Evolutionary conservation across 2,888 invertebrate genomes (phyloP), one percentile per base, ranked within the genome.

Genomic region (Cheilosia pagana): DNA sequence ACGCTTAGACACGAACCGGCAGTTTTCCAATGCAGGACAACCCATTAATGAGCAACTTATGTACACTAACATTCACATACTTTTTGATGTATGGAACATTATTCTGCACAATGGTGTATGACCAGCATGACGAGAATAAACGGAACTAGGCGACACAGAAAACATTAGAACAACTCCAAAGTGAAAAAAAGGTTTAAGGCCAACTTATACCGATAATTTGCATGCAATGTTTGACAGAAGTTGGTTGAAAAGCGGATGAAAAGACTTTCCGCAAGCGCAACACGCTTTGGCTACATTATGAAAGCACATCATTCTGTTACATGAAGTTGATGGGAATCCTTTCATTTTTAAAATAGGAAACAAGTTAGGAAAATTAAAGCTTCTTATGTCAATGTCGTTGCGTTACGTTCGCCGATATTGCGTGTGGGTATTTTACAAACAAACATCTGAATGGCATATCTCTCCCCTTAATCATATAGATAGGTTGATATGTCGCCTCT

Each of bases 81-180:
- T 35, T 35, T 35, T 35, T 12, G 12, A 12, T 39, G 16, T 57
- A 25, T 39, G 52, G 50, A 39, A 75, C 48, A 85, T 85, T 75
- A 85, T 70, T 79, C 48, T 63, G 48, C 65, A 85, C 81, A 81
- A 79, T 79, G 65, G 70, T 70, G 74, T 79, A 79, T 85, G 75
- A 79, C 79, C 50, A 53, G 1, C 19, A 25, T 12, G 57, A 19
- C 63, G 16, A 45, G 48, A 35, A 14, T 28, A 52, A 14, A 21
- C 23, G n/a, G 63, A 68, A 55, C 67, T 57, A 43, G 63, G 45
- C 63, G 57, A 65, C 70, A 76, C 14, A 52, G 81, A 70, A 57
- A 39, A n/a, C 53, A 52, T 53, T 53, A 16, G 21, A 35, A 57
- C 23, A 52, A 62, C 28, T 57, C 45, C 16, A 28, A 62, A 52